Conservation (phyloP, 1,140 invertebrate species). For the Rhyacophila brunnea region DNA sequence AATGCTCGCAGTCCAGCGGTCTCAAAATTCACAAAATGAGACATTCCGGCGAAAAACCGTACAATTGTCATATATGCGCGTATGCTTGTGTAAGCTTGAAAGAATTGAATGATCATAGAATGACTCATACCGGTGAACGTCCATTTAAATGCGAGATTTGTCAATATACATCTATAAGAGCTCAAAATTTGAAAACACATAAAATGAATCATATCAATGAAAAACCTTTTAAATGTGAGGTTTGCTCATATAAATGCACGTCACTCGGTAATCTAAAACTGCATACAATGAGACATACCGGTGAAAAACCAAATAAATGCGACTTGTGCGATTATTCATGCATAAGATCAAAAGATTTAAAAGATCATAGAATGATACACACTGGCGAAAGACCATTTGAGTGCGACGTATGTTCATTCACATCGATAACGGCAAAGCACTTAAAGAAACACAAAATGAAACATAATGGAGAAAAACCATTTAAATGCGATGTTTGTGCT, state of each 20-base stretch:
- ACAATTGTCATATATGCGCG: conserved; percentile 2
- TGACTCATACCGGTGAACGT: conserved; percentile 10
- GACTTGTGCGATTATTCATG: conserved; percentile 3
- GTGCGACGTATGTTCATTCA: conserved; percentile 7
- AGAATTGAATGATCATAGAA: conserved; percentile 11
- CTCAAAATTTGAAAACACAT: conserved; percentile 4
- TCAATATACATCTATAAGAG: not conserved
- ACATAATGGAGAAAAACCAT: conserved; percentile 7
- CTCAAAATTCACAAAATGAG: conserved; percentile 8
- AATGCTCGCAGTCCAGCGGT: too few relatives aligned
- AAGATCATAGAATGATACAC: conserved; percentile 9
- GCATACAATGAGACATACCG: conserved; percentile 14
- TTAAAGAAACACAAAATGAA: conserved; percentile 11
- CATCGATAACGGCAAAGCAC: not conserved
- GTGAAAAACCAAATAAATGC: conserved; percentile 9
- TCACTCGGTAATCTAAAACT: not conserved
- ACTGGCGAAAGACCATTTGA: conserved; percentile 10
- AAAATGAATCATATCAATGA: conserved; percentile 7
- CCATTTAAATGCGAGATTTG: conserved; percentile 9
- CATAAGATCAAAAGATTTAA: conserved; percentile 1
- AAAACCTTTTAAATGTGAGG: not conserved
- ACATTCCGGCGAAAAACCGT: conserved; percentile 10
- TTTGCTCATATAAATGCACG: too few relatives aligned
- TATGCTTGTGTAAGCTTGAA: not conserved
- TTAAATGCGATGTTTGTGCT: too few relatives aligned